phyloP scores from a whole-genome alignment of 2,888 invertebrate genomes.

The Catotricha subobsoleta region DNA sequence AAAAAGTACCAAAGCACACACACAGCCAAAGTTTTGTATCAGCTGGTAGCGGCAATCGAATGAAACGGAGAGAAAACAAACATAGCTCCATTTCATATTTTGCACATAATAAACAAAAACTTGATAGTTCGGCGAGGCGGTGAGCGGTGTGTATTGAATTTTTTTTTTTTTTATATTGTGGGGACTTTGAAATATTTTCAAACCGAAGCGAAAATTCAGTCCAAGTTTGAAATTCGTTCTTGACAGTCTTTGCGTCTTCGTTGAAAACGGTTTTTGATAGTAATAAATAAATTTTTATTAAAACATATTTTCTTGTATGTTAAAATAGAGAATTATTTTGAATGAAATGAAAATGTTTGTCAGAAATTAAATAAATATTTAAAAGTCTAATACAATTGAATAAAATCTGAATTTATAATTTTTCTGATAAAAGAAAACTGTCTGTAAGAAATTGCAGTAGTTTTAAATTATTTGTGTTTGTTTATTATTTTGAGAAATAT shows the following conservation, averaged over 20 bases:
- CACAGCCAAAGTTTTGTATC: too few relatives aligned
- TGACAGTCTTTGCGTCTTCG: neutral
- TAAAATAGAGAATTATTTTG: neutral
- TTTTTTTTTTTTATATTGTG: neutral
- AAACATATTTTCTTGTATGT: neutral
- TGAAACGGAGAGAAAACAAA: constrained; percentile 3
- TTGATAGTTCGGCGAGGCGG: neutral
- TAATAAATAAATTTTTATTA: neutral
- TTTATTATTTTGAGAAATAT: too few relatives aligned
- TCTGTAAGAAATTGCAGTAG: too few relatives aligned
- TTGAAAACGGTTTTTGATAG: neutral
- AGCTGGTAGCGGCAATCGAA: constrained; percentile 3
- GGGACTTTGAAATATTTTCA: neutral
- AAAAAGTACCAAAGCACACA: too few relatives aligned
- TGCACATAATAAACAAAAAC: neutral
- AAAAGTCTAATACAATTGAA: too few relatives aligned
- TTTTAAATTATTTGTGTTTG: too few relatives aligned
- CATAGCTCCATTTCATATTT: neutral
- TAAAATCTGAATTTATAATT: too few relatives aligned
- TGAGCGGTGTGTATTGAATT: neutral
- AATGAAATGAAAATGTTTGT: too few relatives aligned
- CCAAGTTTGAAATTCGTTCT: neutral
- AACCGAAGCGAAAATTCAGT: neutral
- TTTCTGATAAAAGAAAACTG: too few relatives aligned
- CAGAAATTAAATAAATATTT: too few relatives aligned